Base-by-base conservation (phyloP, 1,140 invertebrate genomes). In the Eriocheir sinensis region DNA sequence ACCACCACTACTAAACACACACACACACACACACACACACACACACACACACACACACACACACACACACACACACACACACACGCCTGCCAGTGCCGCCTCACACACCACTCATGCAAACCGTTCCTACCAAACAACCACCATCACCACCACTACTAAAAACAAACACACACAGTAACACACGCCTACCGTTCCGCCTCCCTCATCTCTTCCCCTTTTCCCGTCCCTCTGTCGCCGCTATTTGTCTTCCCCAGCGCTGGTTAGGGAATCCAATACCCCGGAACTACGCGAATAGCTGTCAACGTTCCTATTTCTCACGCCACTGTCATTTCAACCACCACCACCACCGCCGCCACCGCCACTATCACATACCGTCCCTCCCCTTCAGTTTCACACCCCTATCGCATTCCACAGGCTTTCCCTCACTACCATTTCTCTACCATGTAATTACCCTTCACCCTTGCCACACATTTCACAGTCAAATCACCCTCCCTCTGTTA, bases 181-280 rank as follows among this genome's bases (percentile, higher is more conserved):
- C 60, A 72, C 27, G n/a, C 6, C 27, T 8, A 72, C 60, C 27
- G 21, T n/a, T n/a, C 27, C 27, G 27, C 21, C 60, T 72, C 60
- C 4, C 21, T n/a, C 21, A 72, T n/a, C 60, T 6, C 21, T 4
- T 72, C 60, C 21, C 60, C 60, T 72, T 72, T 72, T 72, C 60
- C 60, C 60, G 27, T n/a, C 60, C 60, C 27, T 17, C n/a, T 21
- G 6, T 4, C 21, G 17, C 17, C 27, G 27, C 60, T 72, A 72
- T 72, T 72, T 72, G 60, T 72, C 60, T 72, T 72, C n/a, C 60
- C 60, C n/a, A n/a, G n/a, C n/a, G 27, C 60, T 72, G 60, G 60
- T 72, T 72, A 72, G 60, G 60, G 60, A 72, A 72, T 72, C 60
- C 60, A 72, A 72, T 72, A 72, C 21, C 21, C 60, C 27, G n/a